phyloP scores from a whole-genome alignment of 2,113 vertebrate genomes.

The Picathartes gymnocephalus region DNA sequence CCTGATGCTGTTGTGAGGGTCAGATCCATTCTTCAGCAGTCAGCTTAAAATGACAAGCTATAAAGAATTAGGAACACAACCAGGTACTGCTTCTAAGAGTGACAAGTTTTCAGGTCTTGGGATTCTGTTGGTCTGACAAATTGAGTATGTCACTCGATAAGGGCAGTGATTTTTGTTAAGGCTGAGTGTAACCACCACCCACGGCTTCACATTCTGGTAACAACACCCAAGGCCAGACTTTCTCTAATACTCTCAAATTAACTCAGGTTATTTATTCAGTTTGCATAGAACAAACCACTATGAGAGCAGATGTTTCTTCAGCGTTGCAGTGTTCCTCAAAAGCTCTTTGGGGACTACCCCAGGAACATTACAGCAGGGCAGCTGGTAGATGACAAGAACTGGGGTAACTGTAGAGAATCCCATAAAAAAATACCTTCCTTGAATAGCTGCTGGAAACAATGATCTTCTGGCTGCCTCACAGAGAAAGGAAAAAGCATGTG shows the following conservation, averaged over 20 bases:
- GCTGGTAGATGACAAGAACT: background rate
- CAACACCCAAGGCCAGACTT: background rate
- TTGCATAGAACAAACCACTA: background rate
- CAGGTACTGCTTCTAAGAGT: background rate
- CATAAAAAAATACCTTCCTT: background rate
- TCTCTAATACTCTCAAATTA: background rate
- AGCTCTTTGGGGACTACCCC: background rate
- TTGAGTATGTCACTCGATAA: background rate
- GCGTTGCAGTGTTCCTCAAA: background rate
- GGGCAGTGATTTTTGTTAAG: background rate
- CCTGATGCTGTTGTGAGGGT: background rate
- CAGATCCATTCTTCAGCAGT: background rate
- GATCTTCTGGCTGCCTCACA: background rate
- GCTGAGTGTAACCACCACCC: background rate
- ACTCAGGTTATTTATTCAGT: background rate
- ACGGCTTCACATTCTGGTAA: background rate
- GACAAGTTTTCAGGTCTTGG: background rate
- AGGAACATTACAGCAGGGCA: background rate
- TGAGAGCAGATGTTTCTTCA: background rate
- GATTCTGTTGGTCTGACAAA: background rate
- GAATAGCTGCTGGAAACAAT: no score
- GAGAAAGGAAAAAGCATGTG: background rate
- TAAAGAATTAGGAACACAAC: background rate
- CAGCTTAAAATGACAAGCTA: background rate
- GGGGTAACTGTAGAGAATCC: background rate